These are phyloP conservation scores for Diarsia mendica DNA, from an alignment of 2,888 invertebrate species.

Conservation along the genomic window DNA sequence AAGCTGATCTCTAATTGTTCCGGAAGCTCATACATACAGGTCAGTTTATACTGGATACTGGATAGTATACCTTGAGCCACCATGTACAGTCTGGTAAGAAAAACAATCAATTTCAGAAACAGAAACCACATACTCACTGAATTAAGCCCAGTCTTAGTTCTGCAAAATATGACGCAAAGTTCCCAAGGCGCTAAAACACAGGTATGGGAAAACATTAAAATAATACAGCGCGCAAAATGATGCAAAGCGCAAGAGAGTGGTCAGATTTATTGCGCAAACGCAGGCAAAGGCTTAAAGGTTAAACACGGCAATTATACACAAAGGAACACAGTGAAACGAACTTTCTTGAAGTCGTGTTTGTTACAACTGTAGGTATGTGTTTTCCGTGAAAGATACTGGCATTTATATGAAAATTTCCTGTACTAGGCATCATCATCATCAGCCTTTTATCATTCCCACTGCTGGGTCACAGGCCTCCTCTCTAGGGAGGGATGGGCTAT, in stretches of 20 bases:
- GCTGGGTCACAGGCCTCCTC: too few species aligned
- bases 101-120: neutral
- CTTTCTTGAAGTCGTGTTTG: slow-evolving; percentile 39
- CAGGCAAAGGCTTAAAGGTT: slow-evolving; percentile 44
- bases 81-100: neutral
- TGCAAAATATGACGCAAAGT: slow-evolving; percentile 28
- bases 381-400: neutral
- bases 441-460: too few species aligned
- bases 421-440: too few species aligned
- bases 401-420: too few species aligned
- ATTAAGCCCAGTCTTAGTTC: slow-evolving; percentile 12
- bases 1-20: too few species aligned
- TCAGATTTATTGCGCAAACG: slow-evolving; percentile 55
- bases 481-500: too few species aligned
- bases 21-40: too few species aligned
- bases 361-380: too few species aligned
- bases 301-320: slow-evolving; percentile 53
- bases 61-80: too few species aligned
- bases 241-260: slow-evolving; percentile 51
- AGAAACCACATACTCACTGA: slow-evolving; percentile 5
- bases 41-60: too few species aligned
- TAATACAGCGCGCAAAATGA: slow-evolving; percentile 48
- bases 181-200: slow-evolving; percentile 42
- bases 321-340: slow-evolving; percentile 53
- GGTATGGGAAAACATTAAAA: slow-evolving; percentile 54